phyloP scores from a whole-genome alignment of 2,888 invertebrate species.

The Rutpela maculata region DNA sequence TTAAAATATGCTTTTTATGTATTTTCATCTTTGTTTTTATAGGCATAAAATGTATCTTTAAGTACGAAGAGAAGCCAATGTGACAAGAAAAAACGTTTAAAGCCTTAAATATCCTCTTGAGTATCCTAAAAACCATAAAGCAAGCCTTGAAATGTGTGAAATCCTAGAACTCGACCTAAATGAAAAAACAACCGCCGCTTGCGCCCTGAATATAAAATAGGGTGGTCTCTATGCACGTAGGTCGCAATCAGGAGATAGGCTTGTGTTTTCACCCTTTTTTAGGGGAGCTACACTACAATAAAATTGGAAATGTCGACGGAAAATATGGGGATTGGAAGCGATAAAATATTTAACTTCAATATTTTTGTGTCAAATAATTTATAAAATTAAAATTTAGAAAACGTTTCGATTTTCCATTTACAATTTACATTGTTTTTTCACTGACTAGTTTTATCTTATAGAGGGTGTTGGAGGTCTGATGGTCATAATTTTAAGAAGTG shows the following conservation, averaged over 20 bases:
- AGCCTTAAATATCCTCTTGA: slow-evolving; percentile 58
- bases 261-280: slow-evolving; percentile 35
- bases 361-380: background rate
- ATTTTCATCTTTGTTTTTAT: slow-evolving; percentile 19
- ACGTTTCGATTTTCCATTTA: background rate
- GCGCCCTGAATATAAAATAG: slow-evolving; percentile 50
- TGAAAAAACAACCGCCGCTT: slow-evolving; percentile 51
- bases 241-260: slow-evolving; percentile 47
- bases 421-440: too few relatives aligned
- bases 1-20: slow-evolving; percentile 18
- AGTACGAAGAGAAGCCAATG: slow-evolving; percentile 33
- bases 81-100: slow-evolving; percentile 49
- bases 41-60: slow-evolving; percentile 21
- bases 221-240: slow-evolving; percentile 41
- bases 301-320: slow-evolving; percentile 12
- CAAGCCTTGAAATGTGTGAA: slow-evolving; percentile 57
- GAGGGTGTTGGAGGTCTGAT: too few relatives aligned
- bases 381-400: background rate
- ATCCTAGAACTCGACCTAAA: slow-evolving; percentile 57
- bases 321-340: background rate
- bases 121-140: slow-evolving; percentile 59
- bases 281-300: slow-evolving; percentile 24
- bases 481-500: too few relatives aligned
- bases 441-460: too few relatives aligned
- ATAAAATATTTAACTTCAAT: background rate